phyloP scores from a whole-genome alignment of 2,888 invertebrate genomes.

The Theretra japonica region DNA sequence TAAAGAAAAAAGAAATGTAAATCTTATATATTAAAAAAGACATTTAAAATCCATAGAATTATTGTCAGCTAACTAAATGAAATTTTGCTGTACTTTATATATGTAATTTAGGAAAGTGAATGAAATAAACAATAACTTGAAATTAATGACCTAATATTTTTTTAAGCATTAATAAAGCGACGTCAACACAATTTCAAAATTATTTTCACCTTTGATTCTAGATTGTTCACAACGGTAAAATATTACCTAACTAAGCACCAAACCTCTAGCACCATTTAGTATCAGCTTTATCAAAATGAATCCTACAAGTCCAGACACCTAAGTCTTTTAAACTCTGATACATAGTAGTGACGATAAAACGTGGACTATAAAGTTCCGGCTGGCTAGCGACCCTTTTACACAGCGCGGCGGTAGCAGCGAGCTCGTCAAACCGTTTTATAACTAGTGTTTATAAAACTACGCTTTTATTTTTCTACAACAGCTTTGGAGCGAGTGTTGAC shows the following conservation, averaged over 20 bases:
- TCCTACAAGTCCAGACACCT: neutral
- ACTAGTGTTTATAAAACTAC: conserved; percentile 10
- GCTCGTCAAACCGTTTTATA: conserved; percentile 19
- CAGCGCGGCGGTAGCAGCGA: neutral
- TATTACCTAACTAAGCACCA: neutral
- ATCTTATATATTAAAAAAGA: too few relatives aligned
- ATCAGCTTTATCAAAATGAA: neutral
- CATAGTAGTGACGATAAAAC: conserved; percentile 11
- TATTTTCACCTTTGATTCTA: too few relatives aligned
- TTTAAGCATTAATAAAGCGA: too few relatives aligned
- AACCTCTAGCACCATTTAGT: neutral
- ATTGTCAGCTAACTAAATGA: too few relatives aligned
- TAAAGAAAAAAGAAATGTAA: too few relatives aligned
- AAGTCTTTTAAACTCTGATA: neutral
- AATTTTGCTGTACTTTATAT: too few relatives aligned
- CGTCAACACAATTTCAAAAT: too few relatives aligned
- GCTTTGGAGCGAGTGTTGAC: neutral
- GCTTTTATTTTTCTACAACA: conserved; percentile 1
- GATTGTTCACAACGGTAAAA: too few relatives aligned
- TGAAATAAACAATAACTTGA: too few relatives aligned
- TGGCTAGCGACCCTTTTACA: conserved; percentile 7
- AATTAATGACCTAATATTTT: too few relatives aligned
- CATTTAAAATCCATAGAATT: too few relatives aligned
- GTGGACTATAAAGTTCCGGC: conserved; percentile 22
- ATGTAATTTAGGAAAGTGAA: too few relatives aligned